Conservation (phyloP, 1,140 invertebrate species). For the Ectropis grisescens region DNA sequence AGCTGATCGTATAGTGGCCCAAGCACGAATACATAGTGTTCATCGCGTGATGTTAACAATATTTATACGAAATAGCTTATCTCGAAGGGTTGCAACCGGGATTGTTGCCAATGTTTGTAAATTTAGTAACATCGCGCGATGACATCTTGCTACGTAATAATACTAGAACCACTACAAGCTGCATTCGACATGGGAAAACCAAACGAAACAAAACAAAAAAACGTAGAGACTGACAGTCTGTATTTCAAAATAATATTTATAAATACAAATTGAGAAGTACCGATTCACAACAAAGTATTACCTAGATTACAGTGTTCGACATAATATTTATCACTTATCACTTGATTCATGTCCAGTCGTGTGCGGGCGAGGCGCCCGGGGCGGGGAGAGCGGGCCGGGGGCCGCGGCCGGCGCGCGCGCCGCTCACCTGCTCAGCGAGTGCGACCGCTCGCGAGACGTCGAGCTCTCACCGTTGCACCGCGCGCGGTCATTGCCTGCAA, state of each 20-base stretch:
- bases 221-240: conserved; percentile 54
- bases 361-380: conserved; percentile 1
- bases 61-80: no score
- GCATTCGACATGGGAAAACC: no score
- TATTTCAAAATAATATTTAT: conserved; percentile 61
- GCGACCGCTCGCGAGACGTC: conserved; percentile 50
- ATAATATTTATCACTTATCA: conserved; percentile 63
- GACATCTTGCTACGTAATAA: no score
- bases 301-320: conserved; percentile 56
- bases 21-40: no score
- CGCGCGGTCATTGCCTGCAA: conserved; percentile 55
- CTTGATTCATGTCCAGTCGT: conserved; percentile 33
- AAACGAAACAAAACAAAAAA: no score
- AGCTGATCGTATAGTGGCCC: no score
- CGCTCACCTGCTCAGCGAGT: conserved; percentile 54
- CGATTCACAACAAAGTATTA: conserved; percentile 65
- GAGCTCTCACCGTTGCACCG: conserved; percentile 45
- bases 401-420: conserved; percentile 1
- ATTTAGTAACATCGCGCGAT: no score
- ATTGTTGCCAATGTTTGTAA: no score
- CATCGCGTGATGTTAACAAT: no score
- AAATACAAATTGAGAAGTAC: conserved; percentile 68
- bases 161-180: no score
- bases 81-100: no score
- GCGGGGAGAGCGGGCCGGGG: conserved; percentile 6